Base-by-base conservation (phyloP, 1,140 invertebrate species). In the Atta colombica region DNA sequence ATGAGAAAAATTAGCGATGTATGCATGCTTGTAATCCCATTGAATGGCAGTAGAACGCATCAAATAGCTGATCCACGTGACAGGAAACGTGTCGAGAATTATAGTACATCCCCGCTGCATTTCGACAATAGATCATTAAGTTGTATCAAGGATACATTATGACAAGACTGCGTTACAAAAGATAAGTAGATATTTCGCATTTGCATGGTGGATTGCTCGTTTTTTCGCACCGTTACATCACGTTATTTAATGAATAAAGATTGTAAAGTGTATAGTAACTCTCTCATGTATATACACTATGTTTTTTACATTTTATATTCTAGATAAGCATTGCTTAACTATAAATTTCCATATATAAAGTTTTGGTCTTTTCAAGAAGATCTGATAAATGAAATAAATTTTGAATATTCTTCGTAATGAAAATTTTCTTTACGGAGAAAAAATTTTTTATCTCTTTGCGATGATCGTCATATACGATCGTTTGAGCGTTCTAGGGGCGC, bases 1-100 rank as follows among this genome's bases (percentile, higher is more conserved):
- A 93, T 92, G 93, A 93, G 92, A 93, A 93, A 94, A 95, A 95
- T 95, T 94, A 93, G 92, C 86, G 61, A 92, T 92, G 91, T 94
- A 93, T 87, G 91, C 77, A 92, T 87, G 91, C 85, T 86, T 90
- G 88, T 94, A 95, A 94, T 94, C 94, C 92, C 75, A 91, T 92
- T 89, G 75, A 87, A 87, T 88, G 87, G 91, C 85, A 89, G 87
- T 78, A 82, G 77, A 84, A 81, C 80, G 87, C 82, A 85, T 88
- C 88, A 92, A 94, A 94, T 94, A 92, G 91, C 53, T 60, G 86
- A 85, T 93, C 91, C 94, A 94, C 94, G 94, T 92, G 93, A 93
- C 92, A 85, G 88, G 88, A 93, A 93, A 88, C 93, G 93, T 95
- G 94, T 88, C 92, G 90, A 90, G 94, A 93, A 94, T 95, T 94